Percentiles rank a stretch among this genome's conserved stretches.
phyloP scores from a whole-genome alignment of 2,797 vertebrate genomes.

The Rhyacichthys aspro region DNA sequence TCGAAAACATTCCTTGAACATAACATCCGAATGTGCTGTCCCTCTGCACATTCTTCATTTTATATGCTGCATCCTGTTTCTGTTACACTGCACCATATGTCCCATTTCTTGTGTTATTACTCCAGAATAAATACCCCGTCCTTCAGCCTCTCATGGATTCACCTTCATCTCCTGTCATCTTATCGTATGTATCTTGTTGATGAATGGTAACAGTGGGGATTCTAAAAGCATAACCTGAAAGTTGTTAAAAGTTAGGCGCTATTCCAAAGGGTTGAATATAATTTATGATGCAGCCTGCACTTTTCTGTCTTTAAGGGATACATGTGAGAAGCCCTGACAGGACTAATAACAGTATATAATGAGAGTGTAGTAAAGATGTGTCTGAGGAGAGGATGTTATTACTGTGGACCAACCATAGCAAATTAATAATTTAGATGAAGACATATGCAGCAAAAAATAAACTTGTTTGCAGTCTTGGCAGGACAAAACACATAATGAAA shows the following conservation, averaged over 20 bases:
- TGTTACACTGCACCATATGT: conserved; percentile 4
- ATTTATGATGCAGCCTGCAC: neutral
- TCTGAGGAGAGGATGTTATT: neutral
- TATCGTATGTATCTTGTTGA: neutral
- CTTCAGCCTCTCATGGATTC: conserved; percentile 1
- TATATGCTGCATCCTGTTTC: conserved; percentile 1
- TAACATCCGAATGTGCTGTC: neutral
- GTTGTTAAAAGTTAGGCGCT: neutral
- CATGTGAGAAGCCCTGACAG: neutral
- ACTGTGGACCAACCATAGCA: neutral
- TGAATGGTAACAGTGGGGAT: neutral
- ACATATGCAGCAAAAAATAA: neutral
- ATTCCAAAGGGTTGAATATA: neutral
- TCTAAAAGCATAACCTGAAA: neutral
- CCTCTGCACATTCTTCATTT: conserved; percentile 2
- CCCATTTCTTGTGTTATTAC: conserved; percentile 3
- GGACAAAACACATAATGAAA: neutral
- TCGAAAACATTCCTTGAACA: neutral
- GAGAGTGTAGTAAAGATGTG: neutral
- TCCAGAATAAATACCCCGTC: conserved; percentile 4
- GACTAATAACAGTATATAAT: neutral
- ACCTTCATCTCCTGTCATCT: neutral
- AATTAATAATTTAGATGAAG: neutral
- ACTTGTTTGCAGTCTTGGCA: neutral
- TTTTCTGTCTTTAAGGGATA: neutral